phyloP scores from a whole-genome alignment of 1,140 invertebrate genomes.

The Eurytemora carolleeae region DNA sequence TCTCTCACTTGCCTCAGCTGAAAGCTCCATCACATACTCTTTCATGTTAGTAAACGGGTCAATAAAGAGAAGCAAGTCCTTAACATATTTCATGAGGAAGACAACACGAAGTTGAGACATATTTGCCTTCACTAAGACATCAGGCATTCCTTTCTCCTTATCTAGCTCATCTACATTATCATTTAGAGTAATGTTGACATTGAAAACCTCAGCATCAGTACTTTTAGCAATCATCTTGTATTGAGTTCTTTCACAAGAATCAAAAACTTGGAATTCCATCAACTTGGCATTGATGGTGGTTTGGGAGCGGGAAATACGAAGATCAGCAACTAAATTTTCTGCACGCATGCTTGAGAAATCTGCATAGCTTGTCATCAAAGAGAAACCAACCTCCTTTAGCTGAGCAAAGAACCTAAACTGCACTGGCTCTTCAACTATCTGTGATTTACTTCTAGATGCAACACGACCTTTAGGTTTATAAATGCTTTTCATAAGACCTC shows the following conservation, averaged over 20 bases:
- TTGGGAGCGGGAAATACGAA: neutral
- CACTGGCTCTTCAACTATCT: too few relatives aligned
- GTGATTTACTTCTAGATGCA: too few relatives aligned
- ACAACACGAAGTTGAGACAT: neutral
- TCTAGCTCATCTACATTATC: neutral
- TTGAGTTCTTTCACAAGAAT: neutral
- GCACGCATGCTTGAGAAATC: neutral
- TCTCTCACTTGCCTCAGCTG: neutral
- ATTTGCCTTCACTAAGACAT: neutral
- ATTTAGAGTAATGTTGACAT: neutral
- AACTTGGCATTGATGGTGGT: neutral
- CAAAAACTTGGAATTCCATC: constrained; percentile 2
- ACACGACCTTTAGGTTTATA: too few relatives aligned
- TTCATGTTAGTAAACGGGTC: constrained; percentile 1
- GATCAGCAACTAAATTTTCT: neutral
- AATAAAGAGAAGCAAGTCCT: constrained; percentile 7
- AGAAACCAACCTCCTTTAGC: neutral
- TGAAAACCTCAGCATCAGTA: neutral
- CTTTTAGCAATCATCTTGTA: constrained; percentile 1
- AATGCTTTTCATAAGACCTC: too few relatives aligned
- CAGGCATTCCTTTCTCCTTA: neutral
- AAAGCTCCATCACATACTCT: neutral
- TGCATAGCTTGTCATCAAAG: neutral
- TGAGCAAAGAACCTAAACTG: too few relatives aligned
- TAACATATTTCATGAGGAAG: constrained; percentile 13